Evolutionary conservation across 2,113 vertebrate species (phyloP), one percentile per base, ranked within the genome.

Genomic region (Zapornia atra): DNA sequence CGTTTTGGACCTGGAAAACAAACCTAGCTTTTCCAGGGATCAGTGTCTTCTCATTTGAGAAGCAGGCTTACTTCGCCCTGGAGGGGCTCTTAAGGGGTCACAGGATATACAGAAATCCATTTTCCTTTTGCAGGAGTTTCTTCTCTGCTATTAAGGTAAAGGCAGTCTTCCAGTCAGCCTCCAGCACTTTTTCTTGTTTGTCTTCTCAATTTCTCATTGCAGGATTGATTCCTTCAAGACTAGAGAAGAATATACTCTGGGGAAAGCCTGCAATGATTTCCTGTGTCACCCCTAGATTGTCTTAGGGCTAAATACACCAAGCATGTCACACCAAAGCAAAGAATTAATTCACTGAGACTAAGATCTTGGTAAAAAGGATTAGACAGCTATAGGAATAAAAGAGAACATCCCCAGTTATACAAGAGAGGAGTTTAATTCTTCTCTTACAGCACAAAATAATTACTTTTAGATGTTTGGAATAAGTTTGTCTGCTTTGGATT

Each of bases 261-360:
- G 82, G 91, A 95, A 94, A 88, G 65, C 59, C 76, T 94, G 86
- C 66, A 80, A 93, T 97, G 93, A 97, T 95, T 96, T 88, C 46
- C 80, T 88, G 1, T 96, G 96, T 96, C 96, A 96, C 95, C 92
- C 73, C 44, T 95, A 86, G 88, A 88, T 93, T 95, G 88, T 95
- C 94, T 96, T 86, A 83, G 94, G 95, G 96, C 96, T 96, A 96
- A 96, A 95, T 91, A 94, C 90, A 93, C 90, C 75, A 93, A 84
- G 60, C 82, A 84, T 96, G 96, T 96, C 95, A 96, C 80, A 94
- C 90, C 77, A 61, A 96, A 94, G 92, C 82, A 93, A 95, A 92
- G 83, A 95, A 96, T 95, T 96, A 90, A 96, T 96, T 96, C 88
- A 53, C 73, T 82, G 83, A 88, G 95, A 83, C 88, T 2, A 1